These are phyloP conservation scores for Drosophila atroscutellata DNA, from an alignment of 2,888 invertebrate species.

Conservation along the genomic window DNA sequence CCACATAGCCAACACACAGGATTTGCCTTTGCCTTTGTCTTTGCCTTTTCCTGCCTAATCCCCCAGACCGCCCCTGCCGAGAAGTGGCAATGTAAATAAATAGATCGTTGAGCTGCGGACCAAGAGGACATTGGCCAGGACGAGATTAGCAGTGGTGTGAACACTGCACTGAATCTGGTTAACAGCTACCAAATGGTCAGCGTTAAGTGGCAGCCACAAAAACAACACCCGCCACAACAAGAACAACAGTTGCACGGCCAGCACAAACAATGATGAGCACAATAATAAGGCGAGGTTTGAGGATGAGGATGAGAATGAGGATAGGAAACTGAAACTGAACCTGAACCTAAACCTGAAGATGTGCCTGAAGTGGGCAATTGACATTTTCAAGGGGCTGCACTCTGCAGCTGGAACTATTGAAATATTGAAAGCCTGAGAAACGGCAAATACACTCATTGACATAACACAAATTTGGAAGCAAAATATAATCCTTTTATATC, in stretches of 20 bases:
- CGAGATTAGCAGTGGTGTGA: slow-evolving; percentile 51
- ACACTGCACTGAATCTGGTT: slow-evolving; percentile 1
- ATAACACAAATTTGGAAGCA: slow-evolving; percentile 5
- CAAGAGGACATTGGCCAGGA: slow-evolving; percentile 5
- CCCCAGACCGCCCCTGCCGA: slow-evolving; percentile 9
- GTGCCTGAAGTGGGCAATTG: slow-evolving; percentile 55
- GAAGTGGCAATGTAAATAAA: slow-evolving; percentile 63
- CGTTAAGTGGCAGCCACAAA: slow-evolving; percentile 47
- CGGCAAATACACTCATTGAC: too few species aligned
- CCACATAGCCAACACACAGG: not conserved
- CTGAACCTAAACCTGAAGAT: not conserved
- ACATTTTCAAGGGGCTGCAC: slow-evolving; percentile 23
- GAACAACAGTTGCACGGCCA: slow-evolving; percentile 48
- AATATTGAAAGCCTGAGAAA: not conserved
- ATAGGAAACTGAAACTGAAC: not conserved
- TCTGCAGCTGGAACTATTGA: slow-evolving; percentile 32
- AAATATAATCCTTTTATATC: slow-evolving; percentile 37
- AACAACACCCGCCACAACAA: slow-evolving; percentile 45
- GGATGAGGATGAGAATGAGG: not conserved
- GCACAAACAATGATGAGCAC: slow-evolving; percentile 45
- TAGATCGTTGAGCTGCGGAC: slow-evolving; percentile 25
- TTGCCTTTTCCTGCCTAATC: slow-evolving; percentile 41
- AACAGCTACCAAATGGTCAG: slow-evolving; percentile 27
- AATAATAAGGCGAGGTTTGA: slow-evolving; percentile 1
- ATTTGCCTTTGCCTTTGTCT: slow-evolving; percentile 41